Base-by-base conservation (phyloP, 2,888 invertebrate species). In the Agriopis marginaria region DNA sequence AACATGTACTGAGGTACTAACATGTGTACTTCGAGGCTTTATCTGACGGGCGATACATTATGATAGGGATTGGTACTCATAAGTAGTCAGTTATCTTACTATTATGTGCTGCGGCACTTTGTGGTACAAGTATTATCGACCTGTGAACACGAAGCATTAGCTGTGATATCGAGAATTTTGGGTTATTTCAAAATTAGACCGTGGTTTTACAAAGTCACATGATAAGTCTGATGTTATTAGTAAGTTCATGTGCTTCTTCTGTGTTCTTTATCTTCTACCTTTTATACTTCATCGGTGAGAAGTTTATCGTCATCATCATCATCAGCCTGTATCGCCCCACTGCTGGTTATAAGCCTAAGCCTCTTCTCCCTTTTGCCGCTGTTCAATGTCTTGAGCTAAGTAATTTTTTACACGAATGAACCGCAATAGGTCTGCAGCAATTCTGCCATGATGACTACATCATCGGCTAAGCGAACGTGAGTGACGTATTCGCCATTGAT, bases 31-130 rank as follows among this genome's bases (percentile, higher is more conserved):
- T n/a, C n/a, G 39, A 51, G 39, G 55, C 32, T 62, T 63, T 54
- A 68, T 64, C 64, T 40, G 64, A 61, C 65, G 44, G 44, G 44
- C 32, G 44, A 69, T 65, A 51, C 50, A 69, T 69, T 61, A 65
- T 61, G 61, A 63, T 69, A 69, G 53, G 51, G 64, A 65, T 65
- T 47, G 61, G 59, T 40, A 32, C 32, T 32, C 32, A 3, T 32
- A 51, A 17, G 64, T 63, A 64, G 55, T 49, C 14, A 61, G 39
- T 64, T 61, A 64, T 68, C 49, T 61, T 62, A 56, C 12, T 12
- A 54, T 63, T 50, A 54, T 53, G 17, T 9, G 17, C 12, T 54
- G 61, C 68, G 65, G 69, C 56, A 56, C 65, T 69, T 69, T 69
- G 49, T 69, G 53, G 51, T 66, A 62, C 32, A 51, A 17, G 51